A percentile compares a stretch with the other conserved stretches of the same genome.
Conservation (phyloP, 2,888 invertebrate genomes). For the Loripinus fragilis region DNA sequence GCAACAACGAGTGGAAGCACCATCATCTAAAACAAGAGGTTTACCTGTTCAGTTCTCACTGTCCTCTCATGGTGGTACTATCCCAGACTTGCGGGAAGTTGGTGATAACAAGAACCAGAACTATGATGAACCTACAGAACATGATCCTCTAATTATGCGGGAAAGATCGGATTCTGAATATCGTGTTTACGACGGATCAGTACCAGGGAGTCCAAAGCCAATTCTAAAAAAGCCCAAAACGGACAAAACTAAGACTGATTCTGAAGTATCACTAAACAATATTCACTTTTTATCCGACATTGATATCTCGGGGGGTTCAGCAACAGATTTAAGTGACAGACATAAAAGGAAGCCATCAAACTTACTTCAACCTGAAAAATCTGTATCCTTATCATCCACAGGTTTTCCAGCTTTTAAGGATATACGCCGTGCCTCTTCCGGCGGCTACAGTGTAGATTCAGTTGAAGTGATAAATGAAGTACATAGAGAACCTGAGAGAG, state of each 20-base stretch:
- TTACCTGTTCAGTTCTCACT: slow-evolving; percentile 42
- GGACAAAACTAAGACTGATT: not conserved
- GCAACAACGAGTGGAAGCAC: slow-evolving; percentile 29
- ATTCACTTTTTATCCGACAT: not conserved
- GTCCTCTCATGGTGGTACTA: not conserved
- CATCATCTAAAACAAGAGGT: not conserved
- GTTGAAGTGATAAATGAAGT: slow-evolving; percentile 20
- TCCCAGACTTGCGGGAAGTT: not conserved
- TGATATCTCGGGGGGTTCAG: slow-evolving; percentile 12
- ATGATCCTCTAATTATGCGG: not conserved
- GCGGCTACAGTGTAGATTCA: slow-evolving; percentile 23
- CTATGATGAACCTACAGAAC: not conserved
- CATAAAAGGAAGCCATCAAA: slow-evolving; percentile 11
- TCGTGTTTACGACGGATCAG: not conserved
- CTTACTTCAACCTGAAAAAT: slow-evolving; percentile 14
- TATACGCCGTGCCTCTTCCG: not conserved
- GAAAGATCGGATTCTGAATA: not conserved
- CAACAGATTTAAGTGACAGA: slow-evolving; percentile 14
- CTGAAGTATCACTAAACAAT: not conserved
- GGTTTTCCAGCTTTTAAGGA: slow-evolving; percentile 26
- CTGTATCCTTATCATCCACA: slow-evolving; percentile 30
- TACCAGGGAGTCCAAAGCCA: slow-evolving; percentile 11
- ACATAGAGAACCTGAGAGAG: not conserved
- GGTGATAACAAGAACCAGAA: not conserved
- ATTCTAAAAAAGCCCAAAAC: slow-evolving; percentile 29